Evolutionary conservation across 2,888 invertebrate species (phyloP), one percentile per base, ranked within the genome.

Genomic region (Scaptomyza flava): DNA sequence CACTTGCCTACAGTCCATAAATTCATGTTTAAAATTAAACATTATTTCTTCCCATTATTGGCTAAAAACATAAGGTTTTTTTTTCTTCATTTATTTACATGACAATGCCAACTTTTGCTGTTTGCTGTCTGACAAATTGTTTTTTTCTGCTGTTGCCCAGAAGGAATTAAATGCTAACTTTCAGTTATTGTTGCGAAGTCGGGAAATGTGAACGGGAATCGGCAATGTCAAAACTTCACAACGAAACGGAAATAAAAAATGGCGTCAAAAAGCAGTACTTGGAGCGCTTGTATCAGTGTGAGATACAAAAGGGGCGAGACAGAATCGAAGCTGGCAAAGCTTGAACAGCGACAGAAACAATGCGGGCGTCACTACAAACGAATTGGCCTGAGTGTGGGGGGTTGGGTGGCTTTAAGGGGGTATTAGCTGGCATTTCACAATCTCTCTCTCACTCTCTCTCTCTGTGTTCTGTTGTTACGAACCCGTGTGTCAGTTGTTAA

Each of bases 71-170:
- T 45, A 30, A 45, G 33, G 30, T 27, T 4, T 2, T 30, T 27
- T n/a, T 48, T 23, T 27, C 14, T 43, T 30, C 41, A 58, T 58
- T 57, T 75, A 56, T 70, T 34, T 60, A 14, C 4, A 27, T 12
- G 14, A 51, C 11, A 58, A 41, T 52, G 47, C 42, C 41, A 64
- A 84, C 63, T 84, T 80, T 72, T 67, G 31, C 60, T 60, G 50
- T 59, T 65, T 73, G 65, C 73, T 61, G 56, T 54, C 51, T 77
- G 77, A 82, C 77, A 87, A 87, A 84, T 84, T 87, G 79, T 78
- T 9, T 72, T n/a, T n/a, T 81, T 63, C 31, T 48, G 47, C 57
- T 65, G 45, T 6, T 58, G 48, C 58, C 50, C 23, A 47, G 66
- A 46, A 43, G 52, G 66, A 67, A 67, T 63, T 74, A 59, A 61